Evolutionary conservation across 2,113 vertebrate genomes (phyloP).

Genomic region (Hippocampus comes): DNA sequence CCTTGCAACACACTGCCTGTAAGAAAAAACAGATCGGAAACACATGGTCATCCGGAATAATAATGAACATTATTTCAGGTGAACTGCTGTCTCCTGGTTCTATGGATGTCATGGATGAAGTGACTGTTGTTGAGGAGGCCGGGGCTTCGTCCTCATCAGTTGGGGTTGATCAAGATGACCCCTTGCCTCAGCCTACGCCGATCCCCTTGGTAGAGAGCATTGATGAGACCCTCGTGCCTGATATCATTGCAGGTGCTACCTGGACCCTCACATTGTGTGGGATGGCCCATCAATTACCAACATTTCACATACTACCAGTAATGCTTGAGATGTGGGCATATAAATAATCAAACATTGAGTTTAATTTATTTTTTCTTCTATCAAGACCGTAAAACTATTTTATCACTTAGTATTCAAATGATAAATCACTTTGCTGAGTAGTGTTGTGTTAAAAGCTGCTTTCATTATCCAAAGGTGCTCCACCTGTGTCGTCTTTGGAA

Average conservation of each 20-base stretch:
- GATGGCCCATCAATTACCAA: slow-evolving; percentile 58
- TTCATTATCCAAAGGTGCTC: slow-evolving; percentile 86
- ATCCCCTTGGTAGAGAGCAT: slow-evolving; percentile 89
- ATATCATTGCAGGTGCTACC: slow-evolving; percentile 85
- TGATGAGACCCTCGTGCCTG: slow-evolving; percentile 90
- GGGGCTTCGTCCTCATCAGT: slow-evolving; percentile 75
- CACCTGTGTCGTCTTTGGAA: slow-evolving; percentile 94
- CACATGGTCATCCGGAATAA: neutral
- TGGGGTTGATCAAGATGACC: slow-evolving; percentile 83
- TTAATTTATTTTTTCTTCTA: no score
- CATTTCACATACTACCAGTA: slow-evolving; percentile 15
- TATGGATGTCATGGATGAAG: slow-evolving; percentile 89
- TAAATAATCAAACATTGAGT: no score
- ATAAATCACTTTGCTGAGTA: neutral
- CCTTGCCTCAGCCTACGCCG: slow-evolving; percentile 78
- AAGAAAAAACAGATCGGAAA: neutral
- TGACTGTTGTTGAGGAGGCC: slow-evolving; percentile 81
- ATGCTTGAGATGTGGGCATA: neutral
- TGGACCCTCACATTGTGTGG: slow-evolving; percentile 51
- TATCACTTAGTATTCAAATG: neutral
- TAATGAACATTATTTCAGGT: slow-evolving; percentile 64
- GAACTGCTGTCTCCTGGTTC: slow-evolving; percentile 85
- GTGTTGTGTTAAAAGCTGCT: slow-evolving; percentile 62
- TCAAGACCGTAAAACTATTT: no score
- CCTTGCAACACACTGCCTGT: neutral